Conservation (phyloP, 2,888 invertebrate species). For the Diplazon laetatorius region DNA sequence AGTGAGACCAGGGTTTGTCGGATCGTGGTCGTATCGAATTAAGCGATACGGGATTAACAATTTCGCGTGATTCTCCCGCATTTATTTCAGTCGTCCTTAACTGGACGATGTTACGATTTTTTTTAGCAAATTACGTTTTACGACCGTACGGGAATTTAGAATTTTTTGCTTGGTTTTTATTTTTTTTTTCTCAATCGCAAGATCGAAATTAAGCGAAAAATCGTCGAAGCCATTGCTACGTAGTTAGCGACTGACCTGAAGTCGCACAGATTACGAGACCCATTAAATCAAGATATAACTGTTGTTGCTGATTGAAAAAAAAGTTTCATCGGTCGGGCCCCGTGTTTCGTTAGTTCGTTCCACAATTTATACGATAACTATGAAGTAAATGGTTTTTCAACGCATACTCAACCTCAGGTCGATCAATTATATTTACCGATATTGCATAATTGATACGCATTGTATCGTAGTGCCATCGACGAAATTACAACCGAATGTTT, state of each 20-base stretch:
- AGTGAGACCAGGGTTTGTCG: background rate
- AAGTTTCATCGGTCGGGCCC: background rate
- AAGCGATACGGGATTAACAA: background rate
- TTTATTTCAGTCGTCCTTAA: background rate
- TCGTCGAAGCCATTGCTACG: too few species aligned
- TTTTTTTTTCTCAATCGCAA: too few species aligned
- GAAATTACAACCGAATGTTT: slow-evolving; percentile 29
- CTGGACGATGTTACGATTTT: background rate
- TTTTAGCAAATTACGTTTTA: background rate
- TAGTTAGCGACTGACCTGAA: too few species aligned
- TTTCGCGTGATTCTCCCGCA: background rate
- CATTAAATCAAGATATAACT: slow-evolving; percentile 46
- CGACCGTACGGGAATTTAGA: background rate
- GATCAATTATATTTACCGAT: slow-evolving; percentile 22
- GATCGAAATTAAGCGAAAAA: background rate
- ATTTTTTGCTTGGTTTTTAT: too few species aligned
- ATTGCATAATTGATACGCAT: background rate
- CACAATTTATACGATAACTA: slow-evolving; percentile 28
- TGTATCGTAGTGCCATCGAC: slow-evolving; percentile 19
- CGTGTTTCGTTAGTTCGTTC: slow-evolving; percentile 11
- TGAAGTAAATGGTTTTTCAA: background rate
- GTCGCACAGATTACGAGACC: background rate
- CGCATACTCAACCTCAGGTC: slow-evolving; percentile 8
- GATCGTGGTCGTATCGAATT: background rate
- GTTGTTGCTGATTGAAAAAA: slow-evolving; percentile 47